Conservation (phyloP, 1,140 invertebrate species). For the Harpegnathos saltator region DNA sequence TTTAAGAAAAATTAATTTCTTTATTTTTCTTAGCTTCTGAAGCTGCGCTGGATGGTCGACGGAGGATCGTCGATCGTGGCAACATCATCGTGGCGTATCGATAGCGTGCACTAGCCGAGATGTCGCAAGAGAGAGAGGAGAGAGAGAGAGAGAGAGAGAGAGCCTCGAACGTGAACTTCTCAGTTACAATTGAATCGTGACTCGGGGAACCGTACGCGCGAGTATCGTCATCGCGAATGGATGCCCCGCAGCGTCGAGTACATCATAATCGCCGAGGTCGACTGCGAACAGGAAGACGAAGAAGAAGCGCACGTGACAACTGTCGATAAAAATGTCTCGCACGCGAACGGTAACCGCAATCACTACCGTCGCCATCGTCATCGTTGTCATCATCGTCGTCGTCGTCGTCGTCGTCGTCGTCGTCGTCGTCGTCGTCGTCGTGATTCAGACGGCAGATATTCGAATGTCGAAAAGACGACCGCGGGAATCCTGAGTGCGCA, state of each 20-base stretch:
- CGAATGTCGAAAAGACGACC: neutral
- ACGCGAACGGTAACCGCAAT: neutral
- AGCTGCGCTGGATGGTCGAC: too few species aligned
- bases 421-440: too few species aligned
- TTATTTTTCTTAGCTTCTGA: too few species aligned
- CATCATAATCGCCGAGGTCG: conserved; percentile 23
- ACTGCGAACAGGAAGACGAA: neutral
- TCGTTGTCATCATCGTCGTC: too few species aligned
- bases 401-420: too few species aligned
- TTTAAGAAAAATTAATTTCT: too few species aligned
- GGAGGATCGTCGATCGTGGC: neutral
- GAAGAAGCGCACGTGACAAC: neutral
- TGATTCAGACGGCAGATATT: neutral
- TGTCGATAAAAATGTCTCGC: conserved; percentile 6
- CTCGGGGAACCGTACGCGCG: neutral
- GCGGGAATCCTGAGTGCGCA: too few species aligned
- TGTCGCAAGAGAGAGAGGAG: neutral
- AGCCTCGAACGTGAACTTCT: conserved; percentile 3
- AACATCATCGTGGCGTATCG: neutral
- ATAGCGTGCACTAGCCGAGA: neutral
- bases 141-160: neutral
- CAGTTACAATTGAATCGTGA: conserved; percentile 19
- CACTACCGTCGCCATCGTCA: too few species aligned
- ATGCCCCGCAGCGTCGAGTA: neutral
- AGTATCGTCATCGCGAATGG: conserved; percentile 7